Base-by-base conservation (phyloP, 2,113 vertebrate species). In the Neopipo cinnamomea region DNA sequence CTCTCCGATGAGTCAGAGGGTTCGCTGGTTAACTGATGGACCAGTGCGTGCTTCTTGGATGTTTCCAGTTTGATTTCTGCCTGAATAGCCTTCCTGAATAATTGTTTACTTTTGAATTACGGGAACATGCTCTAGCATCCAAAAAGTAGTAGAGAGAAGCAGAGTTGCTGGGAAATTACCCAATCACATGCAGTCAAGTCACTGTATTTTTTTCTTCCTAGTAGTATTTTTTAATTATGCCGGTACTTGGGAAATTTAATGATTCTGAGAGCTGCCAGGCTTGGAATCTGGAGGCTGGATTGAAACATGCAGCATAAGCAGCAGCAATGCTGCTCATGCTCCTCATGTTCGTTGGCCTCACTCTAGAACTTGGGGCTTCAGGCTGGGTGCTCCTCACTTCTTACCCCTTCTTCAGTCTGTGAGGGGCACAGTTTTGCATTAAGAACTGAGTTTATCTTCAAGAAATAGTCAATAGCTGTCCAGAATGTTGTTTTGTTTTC, bases 71-170 rank as follows among this genome's bases (percentile, higher is more conserved):
- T 37, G 5, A 44, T 39, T 83, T 63, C 73, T 67, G 56, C 55
- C 89, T 78, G 15, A 94, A 65, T 5, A 42, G 37, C 55, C 85
- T 95, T 96, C 85, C 88, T 76, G 93, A 84, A 39, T 33, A 35
- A 92, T 91, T 95, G 84, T 86, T 95, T 96, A 66, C 44, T 89
- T 95, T 73, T 78, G 81, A 96, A 93, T 96, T 84, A 66, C 88
- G 78, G 85, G 63, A 96, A 86, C 71, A 49, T 16, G 56, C 31
- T 91, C 37, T 28, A 62, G 71, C 63, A 70, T 92, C 88, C 89
- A 89, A 85, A 88, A 76, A 89, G 75, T 37, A 67, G 35, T 12
- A n/a, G 91, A 44, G 61, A 59, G 35, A 30, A 23, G 30, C 58
- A 13, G 70, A 50, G 44, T 30, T 82, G 66, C 52, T 93, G 93